phyloP scores from a whole-genome alignment of 2,797 vertebrate species.

The Chaetophractus vellerosus region DNA sequence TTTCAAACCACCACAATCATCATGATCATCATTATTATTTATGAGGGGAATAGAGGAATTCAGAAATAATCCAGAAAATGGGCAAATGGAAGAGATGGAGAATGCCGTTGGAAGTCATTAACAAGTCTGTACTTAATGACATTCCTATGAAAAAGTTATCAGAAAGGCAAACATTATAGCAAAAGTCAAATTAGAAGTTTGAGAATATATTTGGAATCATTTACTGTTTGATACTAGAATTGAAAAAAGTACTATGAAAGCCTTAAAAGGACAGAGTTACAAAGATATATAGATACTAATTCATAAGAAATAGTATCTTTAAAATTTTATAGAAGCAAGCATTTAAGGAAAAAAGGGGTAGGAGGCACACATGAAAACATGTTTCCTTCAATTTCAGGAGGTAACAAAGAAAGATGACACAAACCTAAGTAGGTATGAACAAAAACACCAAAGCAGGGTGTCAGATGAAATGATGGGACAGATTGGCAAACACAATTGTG shows the following conservation, averaged over 20 bases:
- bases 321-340: not conserved
- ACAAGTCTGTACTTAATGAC: not conserved
- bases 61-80: not conserved
- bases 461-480: not conserved
- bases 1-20: no score
- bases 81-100: not conserved
- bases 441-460: constrained; percentile 6
- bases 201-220: not conserved
- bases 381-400: not conserved
- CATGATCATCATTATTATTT: not conserved
- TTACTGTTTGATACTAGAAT: not conserved
- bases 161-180: constrained; percentile 7
- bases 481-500: not conserved
- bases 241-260: not conserved
- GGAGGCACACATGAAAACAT: not conserved
- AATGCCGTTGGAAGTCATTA: not conserved
- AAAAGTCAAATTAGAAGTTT: constrained; percentile 13
- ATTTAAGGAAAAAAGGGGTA: not conserved
- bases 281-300: not conserved
- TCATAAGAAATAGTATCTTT: not conserved
- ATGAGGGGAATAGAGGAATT: not conserved
- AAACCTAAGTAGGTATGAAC: not conserved
- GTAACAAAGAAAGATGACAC: constrained; percentile 31
- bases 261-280: not conserved
- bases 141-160: not conserved